Evolutionary conservation across 2,888 invertebrate genomes (phyloP).

Genomic region (Villa cingulata): DNA sequence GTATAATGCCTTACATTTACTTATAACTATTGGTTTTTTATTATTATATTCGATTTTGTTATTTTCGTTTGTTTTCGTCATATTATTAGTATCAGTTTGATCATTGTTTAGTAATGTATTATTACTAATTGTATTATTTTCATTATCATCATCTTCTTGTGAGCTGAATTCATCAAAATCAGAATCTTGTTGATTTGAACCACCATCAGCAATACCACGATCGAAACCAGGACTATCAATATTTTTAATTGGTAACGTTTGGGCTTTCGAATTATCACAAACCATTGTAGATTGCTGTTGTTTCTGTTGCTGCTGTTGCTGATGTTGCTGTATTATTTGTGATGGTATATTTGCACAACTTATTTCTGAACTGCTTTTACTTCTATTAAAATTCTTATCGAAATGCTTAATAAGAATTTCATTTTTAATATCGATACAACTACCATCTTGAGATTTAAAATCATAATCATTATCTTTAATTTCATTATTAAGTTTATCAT

Average conservation of each 20-base stretch:
- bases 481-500: constrained; percentile 23
- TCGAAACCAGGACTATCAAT: constrained; percentile 24
- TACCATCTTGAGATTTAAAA: constrained; percentile 13
- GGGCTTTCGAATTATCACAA: constrained; percentile 8
- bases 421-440: constrained; percentile 27
- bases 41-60: constrained; percentile 1
- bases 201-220: constrained; percentile 50
- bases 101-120: background rate
- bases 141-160: constrained; percentile 47
- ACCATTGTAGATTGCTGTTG: background rate
- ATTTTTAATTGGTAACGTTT: constrained; percentile 6
- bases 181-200: constrained; percentile 75
- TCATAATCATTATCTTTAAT: constrained; percentile 15
- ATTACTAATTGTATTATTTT: constrained; percentile 7
- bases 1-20: constrained; percentile 74
- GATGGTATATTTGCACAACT: constrained; percentile 12
- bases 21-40: constrained; percentile 34
- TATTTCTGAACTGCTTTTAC: constrained; percentile 34
- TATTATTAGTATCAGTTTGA: constrained; percentile 27
- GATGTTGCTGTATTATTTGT: background rate
- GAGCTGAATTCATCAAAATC: constrained; percentile 78
- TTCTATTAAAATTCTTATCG: constrained; percentile 24
- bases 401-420: constrained; percentile 22
- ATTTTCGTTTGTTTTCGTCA: background rate
- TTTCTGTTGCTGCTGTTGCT: background rate